phyloP scores from a whole-genome alignment of 2,888 invertebrate genomes.

The Platycnemis pennipes region DNA sequence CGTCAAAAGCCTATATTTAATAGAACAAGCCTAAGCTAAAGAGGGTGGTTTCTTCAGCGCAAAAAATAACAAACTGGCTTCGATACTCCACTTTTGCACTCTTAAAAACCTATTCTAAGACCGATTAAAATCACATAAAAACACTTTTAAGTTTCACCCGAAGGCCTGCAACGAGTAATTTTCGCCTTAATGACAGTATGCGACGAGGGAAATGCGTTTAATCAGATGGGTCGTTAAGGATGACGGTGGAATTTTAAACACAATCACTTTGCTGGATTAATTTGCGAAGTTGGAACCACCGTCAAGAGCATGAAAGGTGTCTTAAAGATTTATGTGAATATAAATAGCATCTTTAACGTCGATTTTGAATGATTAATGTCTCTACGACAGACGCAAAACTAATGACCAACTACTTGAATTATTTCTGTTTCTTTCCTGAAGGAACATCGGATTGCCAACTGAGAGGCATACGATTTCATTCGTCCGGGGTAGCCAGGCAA shows the following conservation, averaged over 20 bases:
- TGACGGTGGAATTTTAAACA: background rate
- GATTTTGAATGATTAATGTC: background rate
- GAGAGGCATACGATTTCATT: background rate
- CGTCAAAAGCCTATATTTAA: background rate
- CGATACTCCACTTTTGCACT: too few species aligned
- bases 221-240: background rate
- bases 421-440: background rate
- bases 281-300: background rate
- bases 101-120: too few species aligned
- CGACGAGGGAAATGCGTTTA: background rate
- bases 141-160: too few species aligned
- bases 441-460: background rate
- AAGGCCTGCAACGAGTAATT: background rate
- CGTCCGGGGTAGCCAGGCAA: background rate
- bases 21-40: too few species aligned
- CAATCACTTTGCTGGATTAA: background rate
- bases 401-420: slow-evolving; percentile 17
- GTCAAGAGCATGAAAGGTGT: background rate
- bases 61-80: too few species aligned
- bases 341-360: slow-evolving; percentile 33
- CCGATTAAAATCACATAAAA: too few species aligned
- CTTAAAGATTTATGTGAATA: slow-evolving; percentile 33
- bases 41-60: too few species aligned
- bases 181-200: background rate
- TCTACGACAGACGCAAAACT: background rate